Conservation (phyloP, 2,888 invertebrate species). For the Thymelicus lineola region DNA sequence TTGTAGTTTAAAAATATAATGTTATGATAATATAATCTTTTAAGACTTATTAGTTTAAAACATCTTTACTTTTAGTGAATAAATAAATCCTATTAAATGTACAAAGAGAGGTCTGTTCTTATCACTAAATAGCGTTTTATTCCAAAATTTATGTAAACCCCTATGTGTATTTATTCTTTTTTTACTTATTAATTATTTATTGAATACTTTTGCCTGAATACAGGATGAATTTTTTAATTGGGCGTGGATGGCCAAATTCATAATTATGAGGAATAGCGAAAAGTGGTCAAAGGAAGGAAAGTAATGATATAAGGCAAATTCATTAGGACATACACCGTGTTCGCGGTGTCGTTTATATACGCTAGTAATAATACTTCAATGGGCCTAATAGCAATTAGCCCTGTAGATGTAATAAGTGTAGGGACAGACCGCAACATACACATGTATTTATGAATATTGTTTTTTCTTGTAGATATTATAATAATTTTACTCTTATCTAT, state of each 20-base stretch:
- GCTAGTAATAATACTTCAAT: too few species aligned
- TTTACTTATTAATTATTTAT: too few species aligned
- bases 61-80: slow-evolving; percentile 5
- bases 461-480: background rate
- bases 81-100: slow-evolving; percentile 15
- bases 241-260: too few species aligned
- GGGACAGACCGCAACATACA: background rate
- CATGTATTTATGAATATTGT: background rate
- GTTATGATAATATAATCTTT: slow-evolving; percentile 12
- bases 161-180: background rate
- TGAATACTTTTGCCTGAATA: background rate
- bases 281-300: too few species aligned
- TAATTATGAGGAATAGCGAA: background rate
- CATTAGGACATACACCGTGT: too few species aligned
- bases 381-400: too few species aligned
- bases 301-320: too few species aligned
- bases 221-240: background rate
- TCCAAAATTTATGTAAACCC: background rate
- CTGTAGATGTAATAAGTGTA: background rate
- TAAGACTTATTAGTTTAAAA: slow-evolving; percentile 35
- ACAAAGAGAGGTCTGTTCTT: slow-evolving; percentile 26
- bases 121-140: slow-evolving; percentile 5
- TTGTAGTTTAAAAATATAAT: slow-evolving; percentile 29
- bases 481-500: background rate
- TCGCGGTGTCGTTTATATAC: too few species aligned